Evolutionary conservation across 1,140 invertebrate genomes (phyloP).

Genomic region (Trichomalopsis sarcophagae): DNA sequence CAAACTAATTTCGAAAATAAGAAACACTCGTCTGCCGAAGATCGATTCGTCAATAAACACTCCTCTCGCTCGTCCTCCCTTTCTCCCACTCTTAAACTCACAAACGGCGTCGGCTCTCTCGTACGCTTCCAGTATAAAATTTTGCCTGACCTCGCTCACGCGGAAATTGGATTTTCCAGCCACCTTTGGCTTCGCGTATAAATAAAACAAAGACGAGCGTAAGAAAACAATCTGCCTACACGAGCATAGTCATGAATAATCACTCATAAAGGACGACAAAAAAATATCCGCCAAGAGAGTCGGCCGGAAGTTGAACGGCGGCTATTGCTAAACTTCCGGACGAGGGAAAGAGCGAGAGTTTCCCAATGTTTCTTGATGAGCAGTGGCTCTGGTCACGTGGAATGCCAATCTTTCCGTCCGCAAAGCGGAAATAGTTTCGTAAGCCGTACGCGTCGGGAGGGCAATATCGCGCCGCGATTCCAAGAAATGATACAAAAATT

Average conservation of each 20-base stretch:
- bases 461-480: not conserved
- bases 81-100: too few relatives aligned
- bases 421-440: not conserved
- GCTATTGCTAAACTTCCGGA: constrained; percentile 12
- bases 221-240: not conserved
- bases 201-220: not conserved
- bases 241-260: not conserved
- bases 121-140: not conserved
- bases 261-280: not conserved
- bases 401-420: not conserved
- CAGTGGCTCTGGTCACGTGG: not conserved
- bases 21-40: too few relatives aligned
- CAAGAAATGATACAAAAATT: too few relatives aligned
- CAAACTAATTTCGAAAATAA: too few relatives aligned
- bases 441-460: not conserved
- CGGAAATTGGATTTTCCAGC: not conserved
- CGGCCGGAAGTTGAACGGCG: not conserved
- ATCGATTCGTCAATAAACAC: too few relatives aligned
- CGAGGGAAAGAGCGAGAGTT: not conserved
- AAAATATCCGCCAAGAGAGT: not conserved
- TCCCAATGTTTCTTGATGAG: too few relatives aligned
- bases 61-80: too few relatives aligned
- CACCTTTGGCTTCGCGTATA: not conserved
- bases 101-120: too few relatives aligned
- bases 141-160: not conserved